Conservation (phyloP, 2,797 vertebrate species). For the Balearica regulorum region DNA sequence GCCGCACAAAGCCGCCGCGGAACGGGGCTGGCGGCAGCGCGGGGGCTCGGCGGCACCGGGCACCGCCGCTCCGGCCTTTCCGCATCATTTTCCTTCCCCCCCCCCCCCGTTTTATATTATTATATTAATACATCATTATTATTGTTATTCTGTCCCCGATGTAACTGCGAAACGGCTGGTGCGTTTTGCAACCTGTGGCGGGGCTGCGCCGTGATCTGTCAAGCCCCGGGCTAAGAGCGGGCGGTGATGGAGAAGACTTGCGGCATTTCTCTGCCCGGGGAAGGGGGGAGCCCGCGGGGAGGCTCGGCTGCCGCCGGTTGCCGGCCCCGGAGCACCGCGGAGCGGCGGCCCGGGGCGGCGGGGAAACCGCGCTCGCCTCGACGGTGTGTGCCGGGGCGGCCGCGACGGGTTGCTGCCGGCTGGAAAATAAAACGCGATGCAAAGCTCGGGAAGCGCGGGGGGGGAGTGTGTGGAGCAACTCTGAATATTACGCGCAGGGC, state of each 20-base stretch:
- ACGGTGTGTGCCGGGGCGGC: background rate
- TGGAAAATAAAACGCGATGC: background rate
- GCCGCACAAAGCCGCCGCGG: constrained; percentile 15
- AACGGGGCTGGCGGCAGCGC: background rate
- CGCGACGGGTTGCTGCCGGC: background rate
- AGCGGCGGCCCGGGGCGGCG: background rate
- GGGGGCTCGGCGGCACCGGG: background rate
- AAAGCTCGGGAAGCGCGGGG: background rate
- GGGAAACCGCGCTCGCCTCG: background rate
- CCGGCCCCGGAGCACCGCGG: background rate
- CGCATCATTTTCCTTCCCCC: background rate
- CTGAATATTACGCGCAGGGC: background rate
- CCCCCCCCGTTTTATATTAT: background rate
- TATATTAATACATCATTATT: background rate
- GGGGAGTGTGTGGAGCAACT: background rate
- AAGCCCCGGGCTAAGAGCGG: constrained; percentile 35
- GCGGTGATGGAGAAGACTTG: constrained; percentile 39
- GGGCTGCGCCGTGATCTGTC: constrained; percentile 43
- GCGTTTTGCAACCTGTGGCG: constrained; percentile 74
- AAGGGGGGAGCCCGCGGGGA: background rate
- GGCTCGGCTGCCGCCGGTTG: background rate
- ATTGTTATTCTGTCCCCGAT: background rate
- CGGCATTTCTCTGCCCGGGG: constrained; percentile 1
- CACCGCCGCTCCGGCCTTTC: background rate
- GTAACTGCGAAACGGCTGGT: constrained; percentile 50